Evolutionary conservation across 2,797 vertebrate genomes (phyloP).

Genomic region (Clamator glandarius): DNA sequence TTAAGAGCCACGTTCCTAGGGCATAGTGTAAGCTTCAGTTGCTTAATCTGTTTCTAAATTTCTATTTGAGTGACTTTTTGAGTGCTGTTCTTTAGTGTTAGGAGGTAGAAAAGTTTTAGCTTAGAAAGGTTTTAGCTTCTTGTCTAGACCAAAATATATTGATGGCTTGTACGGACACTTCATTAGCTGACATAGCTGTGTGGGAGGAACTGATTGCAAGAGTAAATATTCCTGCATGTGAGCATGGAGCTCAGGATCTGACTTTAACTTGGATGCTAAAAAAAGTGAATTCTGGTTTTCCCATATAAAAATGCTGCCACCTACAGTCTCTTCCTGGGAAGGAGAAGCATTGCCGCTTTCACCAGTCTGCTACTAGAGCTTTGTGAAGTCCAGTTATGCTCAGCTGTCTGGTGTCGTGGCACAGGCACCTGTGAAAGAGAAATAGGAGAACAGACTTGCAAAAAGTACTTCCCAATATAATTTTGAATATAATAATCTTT

Average conservation of each 20-base stretch:
- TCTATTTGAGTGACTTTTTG: neutral
- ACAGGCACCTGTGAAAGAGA: neutral
- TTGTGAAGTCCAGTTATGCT: neutral
- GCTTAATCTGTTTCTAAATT: neutral
- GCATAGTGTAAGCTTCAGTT: neutral
- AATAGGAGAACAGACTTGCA: neutral
- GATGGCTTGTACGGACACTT: neutral
- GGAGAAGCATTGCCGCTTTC: neutral
- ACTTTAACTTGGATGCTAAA: neutral
- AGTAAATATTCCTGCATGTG: neutral
- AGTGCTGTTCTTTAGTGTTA: neutral
- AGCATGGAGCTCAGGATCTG: neutral
- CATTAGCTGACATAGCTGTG: neutral
- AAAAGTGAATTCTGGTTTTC: neutral
- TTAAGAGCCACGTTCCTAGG: neutral
- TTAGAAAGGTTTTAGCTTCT: neutral
- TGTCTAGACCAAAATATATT: neutral
- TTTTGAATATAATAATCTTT: neutral
- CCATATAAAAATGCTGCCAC: neutral
- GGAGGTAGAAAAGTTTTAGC: neutral
- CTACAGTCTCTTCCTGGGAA: constrained; percentile 33
- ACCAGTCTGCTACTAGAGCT: neutral
- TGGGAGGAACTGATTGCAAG: neutral
- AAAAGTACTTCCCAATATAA: neutral
- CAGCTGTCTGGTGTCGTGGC: neutral